Evolutionary conservation across 1,140 invertebrate species (phyloP).

Genomic region (Dendrolimus punctatus): DNA sequence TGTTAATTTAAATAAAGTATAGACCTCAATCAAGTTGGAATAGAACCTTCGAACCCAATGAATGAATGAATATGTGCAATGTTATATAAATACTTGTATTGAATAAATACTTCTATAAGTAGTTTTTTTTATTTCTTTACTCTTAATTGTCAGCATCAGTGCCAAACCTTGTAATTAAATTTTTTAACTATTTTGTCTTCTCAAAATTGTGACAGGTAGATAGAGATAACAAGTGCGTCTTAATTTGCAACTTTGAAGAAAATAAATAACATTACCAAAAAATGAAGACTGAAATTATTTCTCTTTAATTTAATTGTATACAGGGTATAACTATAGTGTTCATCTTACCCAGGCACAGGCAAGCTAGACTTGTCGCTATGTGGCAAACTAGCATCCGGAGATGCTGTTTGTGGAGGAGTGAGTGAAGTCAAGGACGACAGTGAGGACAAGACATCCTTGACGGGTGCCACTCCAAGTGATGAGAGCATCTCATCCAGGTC

Average conservation of each 20-base stretch:
- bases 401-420: slow-evolving; percentile 83
- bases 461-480: slow-evolving; percentile 87
- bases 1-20: neutral
- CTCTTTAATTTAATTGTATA: neutral
- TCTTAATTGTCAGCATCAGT: too few relatives aligned
- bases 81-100: too few relatives aligned
- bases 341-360: slow-evolving; percentile 74
- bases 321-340: neutral
- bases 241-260: too few relatives aligned
- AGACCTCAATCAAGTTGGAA: neutral
- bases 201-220: too few relatives aligned
- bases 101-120: too few relatives aligned
- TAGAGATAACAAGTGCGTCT: too few relatives aligned
- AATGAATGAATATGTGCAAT: too few relatives aligned
- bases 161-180: too few relatives aligned
- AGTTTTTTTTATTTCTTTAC: too few relatives aligned
- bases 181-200: too few relatives aligned
- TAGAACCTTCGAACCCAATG: neutral
- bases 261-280: too few relatives aligned
- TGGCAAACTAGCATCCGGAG: slow-evolving; percentile 85
- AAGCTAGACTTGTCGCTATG: slow-evolving; percentile 71
- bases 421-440: slow-evolving; percentile 88
- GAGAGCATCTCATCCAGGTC: slow-evolving; percentile 90
- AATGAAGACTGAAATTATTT: too few relatives aligned
- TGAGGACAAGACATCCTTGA: slow-evolving; percentile 88